Conservation (phyloP, 2,797 vertebrate species). For the Siniperca undulata region DNA sequence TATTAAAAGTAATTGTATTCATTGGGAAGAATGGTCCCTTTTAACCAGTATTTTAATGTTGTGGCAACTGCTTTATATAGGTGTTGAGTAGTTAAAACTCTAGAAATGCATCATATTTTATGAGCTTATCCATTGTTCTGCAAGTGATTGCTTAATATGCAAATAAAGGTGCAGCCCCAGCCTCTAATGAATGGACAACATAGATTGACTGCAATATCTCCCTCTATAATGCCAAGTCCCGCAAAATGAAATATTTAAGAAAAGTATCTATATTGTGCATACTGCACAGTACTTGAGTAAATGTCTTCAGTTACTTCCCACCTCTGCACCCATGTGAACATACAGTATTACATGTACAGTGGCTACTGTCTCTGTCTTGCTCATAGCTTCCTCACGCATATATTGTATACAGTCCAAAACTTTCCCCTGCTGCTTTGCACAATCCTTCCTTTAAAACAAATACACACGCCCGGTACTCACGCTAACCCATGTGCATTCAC, state of each 20-base stretch:
- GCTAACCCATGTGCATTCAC: conserved; percentile 61
- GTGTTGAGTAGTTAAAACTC: background rate
- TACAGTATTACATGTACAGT: conserved; percentile 14
- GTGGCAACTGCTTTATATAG: background rate
- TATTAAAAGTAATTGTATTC: background rate
- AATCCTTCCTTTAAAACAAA: conserved; percentile 40
- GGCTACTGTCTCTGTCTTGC: background rate
- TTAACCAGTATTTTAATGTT: background rate
- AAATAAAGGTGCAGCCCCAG: conserved; percentile 28
- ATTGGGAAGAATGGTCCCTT: background rate
- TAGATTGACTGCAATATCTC: background rate
- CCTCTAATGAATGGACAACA: background rate
- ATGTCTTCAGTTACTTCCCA: conserved; percentile 21
- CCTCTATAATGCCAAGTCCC: background rate
- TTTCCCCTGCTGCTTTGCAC: conserved; percentile 44
- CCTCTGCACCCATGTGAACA: conserved; percentile 9
- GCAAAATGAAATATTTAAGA: background rate
- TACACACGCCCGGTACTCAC: conserved; percentile 35
- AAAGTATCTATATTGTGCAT: background rate
- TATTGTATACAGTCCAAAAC: conserved; percentile 32
- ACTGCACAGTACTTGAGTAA: background rate
- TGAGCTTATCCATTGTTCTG: background rate
- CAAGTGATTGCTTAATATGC: conserved; percentile 10
- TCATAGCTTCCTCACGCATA: conserved; percentile 1
- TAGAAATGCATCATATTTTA: background rate